phyloP scores from a whole-genome alignment of 2,888 invertebrate species.

The Chesias legatella region DNA sequence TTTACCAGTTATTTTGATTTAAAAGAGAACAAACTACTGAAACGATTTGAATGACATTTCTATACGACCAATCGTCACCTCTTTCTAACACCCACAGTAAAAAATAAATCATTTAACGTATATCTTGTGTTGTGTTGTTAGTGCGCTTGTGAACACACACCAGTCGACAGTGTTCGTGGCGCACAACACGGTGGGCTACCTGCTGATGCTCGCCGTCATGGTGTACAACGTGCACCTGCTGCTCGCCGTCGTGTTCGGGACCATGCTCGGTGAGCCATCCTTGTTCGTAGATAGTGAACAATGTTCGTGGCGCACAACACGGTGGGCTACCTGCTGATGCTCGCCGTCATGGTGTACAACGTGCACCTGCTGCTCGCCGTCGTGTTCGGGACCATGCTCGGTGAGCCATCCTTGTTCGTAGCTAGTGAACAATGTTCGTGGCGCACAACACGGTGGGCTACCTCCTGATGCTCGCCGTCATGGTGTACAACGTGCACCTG shows the following conservation, averaged over 20 bases:
- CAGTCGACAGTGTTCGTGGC: slow-evolving; percentile 73
- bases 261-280: slow-evolving; percentile 72
- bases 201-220: slow-evolving; percentile 88
- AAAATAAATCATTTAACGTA: too few relatives aligned
- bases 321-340: slow-evolving; percentile 85
- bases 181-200: slow-evolving; percentile 83
- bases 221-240: slow-evolving; percentile 85
- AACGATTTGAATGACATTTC: too few relatives aligned
- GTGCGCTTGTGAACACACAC: slow-evolving; percentile 57
- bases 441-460: slow-evolving; percentile 83
- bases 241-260: slow-evolving; percentile 83
- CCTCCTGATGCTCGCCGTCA: slow-evolving; percentile 86
- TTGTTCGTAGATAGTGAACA: slow-evolving; percentile 49
- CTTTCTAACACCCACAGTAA: too few relatives aligned
- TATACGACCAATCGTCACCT: too few relatives aligned
- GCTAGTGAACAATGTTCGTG: slow-evolving; percentile 73
- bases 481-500: slow-evolving; percentile 86
- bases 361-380: slow-evolving; percentile 83
- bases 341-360: slow-evolving; percentile 87
- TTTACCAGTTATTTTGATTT: too few relatives aligned
- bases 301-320: slow-evolving; percentile 79
- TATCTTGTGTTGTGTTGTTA: slow-evolving; percentile 26
- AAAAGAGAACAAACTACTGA: too few relatives aligned
- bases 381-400: slow-evolving; percentile 82
- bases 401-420: slow-evolving; percentile 50